Evolutionary conservation across 2,113 vertebrate species (phyloP), one percentile per base, ranked within the genome.

Genomic region (Stigmatopora argus): DNA sequence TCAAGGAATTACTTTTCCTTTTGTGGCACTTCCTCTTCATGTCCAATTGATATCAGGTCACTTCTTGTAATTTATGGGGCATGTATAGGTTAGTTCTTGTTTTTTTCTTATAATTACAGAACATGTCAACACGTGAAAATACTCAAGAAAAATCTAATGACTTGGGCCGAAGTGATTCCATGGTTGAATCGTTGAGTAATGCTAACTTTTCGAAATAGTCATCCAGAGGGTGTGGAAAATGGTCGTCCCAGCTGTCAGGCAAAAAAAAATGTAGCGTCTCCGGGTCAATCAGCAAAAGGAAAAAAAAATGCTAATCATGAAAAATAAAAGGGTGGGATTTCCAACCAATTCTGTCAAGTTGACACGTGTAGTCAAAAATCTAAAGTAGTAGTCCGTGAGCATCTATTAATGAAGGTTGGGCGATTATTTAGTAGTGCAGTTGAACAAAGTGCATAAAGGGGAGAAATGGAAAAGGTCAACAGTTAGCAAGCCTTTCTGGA

Each of bases 361-460:
- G 48, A 23, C 51, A 51, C n/a, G n/a, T 19, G 51, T 21, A 48
- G 11, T 17, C 13, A 13, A 48, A 68, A 34, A 26, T 74, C 48
- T 12, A 64, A 59, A 62, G 31, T 67, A 60, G 31, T 67, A 15
- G 1, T n/a, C 18, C 14, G 46, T 48, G 46, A 48, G 38, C 38
- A 41, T 0, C 38, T 41, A 41, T 31, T 2, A 31, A 31, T 31
- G 26, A 31, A 31, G 26, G 38, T 41, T 31, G 7, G 5, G 52
- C 11, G 8, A 14, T 26, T 31, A 31, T 31, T 31, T 31, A 31
- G 74, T 72, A 70, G 74, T 78, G 75, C 78, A 70, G 68, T 70
- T 79, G 65, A 41, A 73, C 17, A 82, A 84, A 82, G 77, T 82
- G 79, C 79, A 71, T 75, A 79, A 64, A 73, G 23, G 14, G 73